These are phyloP conservation scores for Cyprinodon tularosa DNA, from an alignment of 2,113 vertebrate genomes.

Conservation along the genomic window DNA sequence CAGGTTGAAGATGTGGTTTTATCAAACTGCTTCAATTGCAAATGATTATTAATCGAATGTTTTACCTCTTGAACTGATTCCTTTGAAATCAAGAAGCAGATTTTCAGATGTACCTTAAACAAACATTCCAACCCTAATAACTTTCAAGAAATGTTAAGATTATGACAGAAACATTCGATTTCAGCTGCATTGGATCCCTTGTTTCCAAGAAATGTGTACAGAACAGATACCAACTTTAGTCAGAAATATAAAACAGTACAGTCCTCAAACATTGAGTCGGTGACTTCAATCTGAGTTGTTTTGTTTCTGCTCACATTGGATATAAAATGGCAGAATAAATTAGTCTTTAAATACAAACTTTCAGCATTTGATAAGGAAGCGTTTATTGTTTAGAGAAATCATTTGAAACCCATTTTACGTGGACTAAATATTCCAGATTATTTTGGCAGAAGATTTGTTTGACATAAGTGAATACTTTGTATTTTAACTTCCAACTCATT, in stretches of 20 bases:
- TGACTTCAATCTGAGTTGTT: conserved; percentile 25
- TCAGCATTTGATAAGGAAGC: not conserved
- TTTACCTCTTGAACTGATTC: not conserved
- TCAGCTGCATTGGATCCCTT: conserved; percentile 74
- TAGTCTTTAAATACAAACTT: not conserved
- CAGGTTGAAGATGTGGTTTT: not conserved
- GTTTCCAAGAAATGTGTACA: conserved; percentile 38
- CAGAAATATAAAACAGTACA: conserved; percentile 7
- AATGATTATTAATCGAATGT: not conserved
- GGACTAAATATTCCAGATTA: not conserved
- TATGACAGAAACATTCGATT: not conserved
- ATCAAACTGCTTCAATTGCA: not conserved
- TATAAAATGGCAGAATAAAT: conserved; percentile 8
- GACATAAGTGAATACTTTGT: not conserved
- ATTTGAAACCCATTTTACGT: too few species aligned
- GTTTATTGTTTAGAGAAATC: too few species aligned
- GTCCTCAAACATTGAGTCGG: conserved; percentile 34
- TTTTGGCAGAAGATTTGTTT: not conserved
- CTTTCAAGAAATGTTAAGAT: not conserved
- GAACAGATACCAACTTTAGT: conserved; percentile 21
- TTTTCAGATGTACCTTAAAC: not conserved
- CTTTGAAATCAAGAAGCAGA: not conserved
- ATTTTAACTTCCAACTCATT: conserved; percentile 3
- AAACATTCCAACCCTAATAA: not conserved
- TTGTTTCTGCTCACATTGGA: conserved; percentile 17